Evolutionary conservation across 2,888 invertebrate species (phyloP).

Genomic region (Dromius quadrimaculatus): DNA sequence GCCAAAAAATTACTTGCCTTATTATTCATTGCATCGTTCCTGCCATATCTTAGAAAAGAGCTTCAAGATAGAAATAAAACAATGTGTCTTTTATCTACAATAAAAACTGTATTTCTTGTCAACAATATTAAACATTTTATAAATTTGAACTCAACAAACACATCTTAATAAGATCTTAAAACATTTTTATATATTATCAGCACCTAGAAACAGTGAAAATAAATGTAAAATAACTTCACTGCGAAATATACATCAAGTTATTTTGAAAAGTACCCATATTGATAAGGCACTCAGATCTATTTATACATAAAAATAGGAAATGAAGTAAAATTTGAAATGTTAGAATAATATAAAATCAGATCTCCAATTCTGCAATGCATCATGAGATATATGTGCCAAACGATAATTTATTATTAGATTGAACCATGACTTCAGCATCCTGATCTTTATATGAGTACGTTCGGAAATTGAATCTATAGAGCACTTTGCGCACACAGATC

Average conservation of each 20-base stretch:
- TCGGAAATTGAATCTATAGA: too few relatives aligned
- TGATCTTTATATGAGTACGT: too few relatives aligned
- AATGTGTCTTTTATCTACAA: slow-evolving; percentile 31
- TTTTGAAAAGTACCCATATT: not conserved
- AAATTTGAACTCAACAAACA: not conserved
- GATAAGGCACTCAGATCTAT: slow-evolving; percentile 26
- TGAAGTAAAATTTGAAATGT: too few relatives aligned
- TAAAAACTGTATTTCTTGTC: slow-evolving; percentile 40
- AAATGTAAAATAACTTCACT: not conserved
- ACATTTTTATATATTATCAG: slow-evolving; percentile 22
- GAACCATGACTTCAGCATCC: too few relatives aligned
- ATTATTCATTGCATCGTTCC: not conserved
- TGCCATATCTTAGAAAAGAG: not conserved
- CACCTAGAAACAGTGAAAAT: slow-evolving; percentile 19
- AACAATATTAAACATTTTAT: slow-evolving; percentile 47
- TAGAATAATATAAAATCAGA: too few relatives aligned
- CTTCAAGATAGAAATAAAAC: slow-evolving; percentile 39
- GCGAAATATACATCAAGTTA: not conserved
- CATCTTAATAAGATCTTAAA: too few relatives aligned
- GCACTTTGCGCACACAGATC: too few relatives aligned
- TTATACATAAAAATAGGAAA: too few relatives aligned
- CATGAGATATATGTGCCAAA: too few relatives aligned
- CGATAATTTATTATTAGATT: too few relatives aligned
- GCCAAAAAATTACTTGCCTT: slow-evolving; percentile 39
- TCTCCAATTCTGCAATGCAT: too few relatives aligned